These are phyloP conservation scores for Zosterops lateralis DNA, from an alignment of 2,113 vertebrate genomes.

Conservation along the genomic window DNA sequence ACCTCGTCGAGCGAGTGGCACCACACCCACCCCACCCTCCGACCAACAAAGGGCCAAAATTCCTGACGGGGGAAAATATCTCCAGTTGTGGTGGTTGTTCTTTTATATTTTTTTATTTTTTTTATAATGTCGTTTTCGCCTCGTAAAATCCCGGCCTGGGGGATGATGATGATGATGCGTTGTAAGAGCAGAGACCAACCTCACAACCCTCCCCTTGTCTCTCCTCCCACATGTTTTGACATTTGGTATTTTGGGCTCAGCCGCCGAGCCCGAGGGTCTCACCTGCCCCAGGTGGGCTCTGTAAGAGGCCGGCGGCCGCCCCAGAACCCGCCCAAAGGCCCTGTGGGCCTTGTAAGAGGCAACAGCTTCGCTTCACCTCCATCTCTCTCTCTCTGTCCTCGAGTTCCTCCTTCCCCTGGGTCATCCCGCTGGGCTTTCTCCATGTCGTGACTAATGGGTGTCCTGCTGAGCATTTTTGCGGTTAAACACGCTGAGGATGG, in stretches of 20 bases:
- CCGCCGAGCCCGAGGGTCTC: background rate
- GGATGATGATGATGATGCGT: background rate
- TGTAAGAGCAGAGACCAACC: slow-evolving; percentile 59
- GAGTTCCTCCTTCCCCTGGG: background rate
- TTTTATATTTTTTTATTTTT: too few species aligned
- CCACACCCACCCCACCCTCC: background rate
- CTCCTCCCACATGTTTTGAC: slow-evolving; percentile 70
- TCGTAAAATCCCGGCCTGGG: background rate
- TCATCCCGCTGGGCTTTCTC: background rate
- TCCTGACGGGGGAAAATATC: background rate
- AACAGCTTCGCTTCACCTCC: slow-evolving; percentile 74
- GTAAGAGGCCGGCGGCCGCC: slow-evolving; percentile 92
- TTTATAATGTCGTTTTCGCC: background rate
- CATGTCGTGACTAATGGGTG: background rate
- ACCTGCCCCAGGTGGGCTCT: background rate
- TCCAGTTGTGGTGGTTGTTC: too few species aligned
- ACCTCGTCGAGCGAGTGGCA: slow-evolving; percentile 41
- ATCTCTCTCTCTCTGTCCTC: slow-evolving; percentile 32
- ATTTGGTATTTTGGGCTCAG: slow-evolving; percentile 17
- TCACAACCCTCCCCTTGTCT: slow-evolving; percentile 71
- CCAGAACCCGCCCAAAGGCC: slow-evolving; percentile 73
- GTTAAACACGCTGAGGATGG: accelerated
- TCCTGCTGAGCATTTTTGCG: background rate
- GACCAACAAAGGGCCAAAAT: slow-evolving; percentile 48
- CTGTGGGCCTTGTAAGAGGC: slow-evolving; percentile 93